Percentiles rank a stretch among this genome's conserved stretches.
These are phyloP conservation scores for Remorina albescens DNA, from an alignment of 2,797 vertebrate species.

Conservation along the genomic window DNA sequence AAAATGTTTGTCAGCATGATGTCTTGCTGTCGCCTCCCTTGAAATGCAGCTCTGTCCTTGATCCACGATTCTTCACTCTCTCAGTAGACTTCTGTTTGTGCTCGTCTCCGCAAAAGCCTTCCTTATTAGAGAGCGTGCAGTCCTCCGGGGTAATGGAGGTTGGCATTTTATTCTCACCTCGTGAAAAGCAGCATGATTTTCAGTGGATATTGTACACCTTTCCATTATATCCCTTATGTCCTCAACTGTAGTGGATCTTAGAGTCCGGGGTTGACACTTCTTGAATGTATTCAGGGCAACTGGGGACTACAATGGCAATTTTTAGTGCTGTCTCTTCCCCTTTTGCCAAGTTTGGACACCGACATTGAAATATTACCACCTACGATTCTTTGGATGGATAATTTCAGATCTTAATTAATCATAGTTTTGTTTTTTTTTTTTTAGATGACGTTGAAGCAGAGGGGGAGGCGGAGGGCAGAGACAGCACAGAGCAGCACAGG, in stretches of 20 bases:
- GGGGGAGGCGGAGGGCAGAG: constrained; percentile 38
- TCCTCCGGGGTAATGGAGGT: constrained; percentile 44
- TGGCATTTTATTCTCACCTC: constrained; percentile 51
- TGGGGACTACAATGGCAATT: background rate
- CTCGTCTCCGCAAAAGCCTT: constrained; percentile 49
- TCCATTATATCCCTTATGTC: constrained; percentile 20
- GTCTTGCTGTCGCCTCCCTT: constrained; percentile 39
- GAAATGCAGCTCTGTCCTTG: constrained; percentile 50
- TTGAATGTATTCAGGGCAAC: constrained; percentile 4
- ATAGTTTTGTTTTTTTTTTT: constrained; percentile 18
- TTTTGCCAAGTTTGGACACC: constrained; percentile 6
- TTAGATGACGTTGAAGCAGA: constrained; percentile 50
- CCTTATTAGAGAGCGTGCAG: constrained; percentile 45
- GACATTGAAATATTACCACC: constrained; percentile 11
- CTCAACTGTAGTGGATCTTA: constrained; percentile 28
- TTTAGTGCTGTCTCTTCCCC: constrained; percentile 3
- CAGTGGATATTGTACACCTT: constrained; percentile 7
- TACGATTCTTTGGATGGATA: constrained; percentile 37
- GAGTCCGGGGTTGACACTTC: constrained; percentile 17
- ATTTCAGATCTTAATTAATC: constrained; percentile 56
- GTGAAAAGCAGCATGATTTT: constrained; percentile 33
- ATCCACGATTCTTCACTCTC: constrained; percentile 38
- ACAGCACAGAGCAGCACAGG: constrained; percentile 30
- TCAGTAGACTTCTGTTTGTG: constrained; percentile 40
- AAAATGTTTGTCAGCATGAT: constrained; percentile 29